Evolutionary conservation across 2,888 invertebrate genomes (phyloP), one percentile per base, ranked within the genome.

Genomic region (Microctonus brassicae): DNA sequence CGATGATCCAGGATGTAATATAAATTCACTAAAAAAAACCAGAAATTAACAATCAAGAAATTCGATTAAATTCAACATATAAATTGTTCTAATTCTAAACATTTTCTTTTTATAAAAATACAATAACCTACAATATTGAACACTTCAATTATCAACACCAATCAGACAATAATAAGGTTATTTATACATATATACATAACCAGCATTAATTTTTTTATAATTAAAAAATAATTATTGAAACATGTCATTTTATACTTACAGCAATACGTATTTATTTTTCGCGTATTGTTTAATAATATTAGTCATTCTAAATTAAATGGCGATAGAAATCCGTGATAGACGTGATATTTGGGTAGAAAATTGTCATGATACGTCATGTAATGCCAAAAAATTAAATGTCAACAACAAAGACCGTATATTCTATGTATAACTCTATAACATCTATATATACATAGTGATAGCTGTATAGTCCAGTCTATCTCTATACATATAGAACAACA

Each of bases 281-380:
- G 13, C 11, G 36, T 42, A 42, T 36, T 26, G 26, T 53, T 57
- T 11, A 17, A 52, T 11, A 17, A 52, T 55, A 55, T 39, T 13
- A 66, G 39, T 57, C 55, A 66, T 66, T 39, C 36, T 55, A 36
- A 34, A 66, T 52, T 55, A 34, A 36, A 36, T 55, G 11, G 26
- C 29, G 20, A 55, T 52, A 36, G 22, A 55, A 55, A 20, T 66
- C 20, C n/a, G 9, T 22, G 6, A 17, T 11, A n/a, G n/a, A n/a
- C n/a, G n/a, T n/a, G n/a, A n/a, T 47, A 29, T 63, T 29, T 5
- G 20, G 29, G 7, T 2, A 47, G 17, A 47, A 39, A 63, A 33
- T 52, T 47, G 10, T 24, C 24, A 47, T 24, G 47, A 47, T 47
- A 42, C 63, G 47, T 63, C 63, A 47, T 63, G 10, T 17, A 26